Evolutionary conservation across 2,888 invertebrate genomes (phyloP).

Genomic region (Eucera pruinosa): DNA sequence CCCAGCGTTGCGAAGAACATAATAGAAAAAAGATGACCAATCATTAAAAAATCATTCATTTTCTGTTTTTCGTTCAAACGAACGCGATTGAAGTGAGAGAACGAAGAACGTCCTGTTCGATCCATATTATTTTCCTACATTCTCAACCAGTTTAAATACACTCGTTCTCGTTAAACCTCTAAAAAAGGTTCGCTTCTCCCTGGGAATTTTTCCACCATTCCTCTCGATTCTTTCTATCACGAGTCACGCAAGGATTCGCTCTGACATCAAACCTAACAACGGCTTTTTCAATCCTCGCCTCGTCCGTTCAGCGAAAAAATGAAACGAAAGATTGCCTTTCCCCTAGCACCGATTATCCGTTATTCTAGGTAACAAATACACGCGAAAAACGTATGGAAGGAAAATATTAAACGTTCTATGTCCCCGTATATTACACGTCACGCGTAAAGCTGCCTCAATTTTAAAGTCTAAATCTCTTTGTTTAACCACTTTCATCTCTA

Average conservation of each 20-base stretch:
- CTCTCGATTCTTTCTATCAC: conserved; percentile 27
- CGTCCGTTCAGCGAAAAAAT: conserved; percentile 12
- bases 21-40: neutral
- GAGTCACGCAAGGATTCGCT: conserved; percentile 12
- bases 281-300: conserved; percentile 21
- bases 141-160: neutral
- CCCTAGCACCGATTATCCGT: neutral
- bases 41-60: neutral
- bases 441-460: neutral
- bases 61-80: neutral
- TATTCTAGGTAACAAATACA: neutral
- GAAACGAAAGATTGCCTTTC: conserved; percentile 25
- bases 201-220: neutral
- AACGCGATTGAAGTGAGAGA: neutral
- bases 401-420: neutral
- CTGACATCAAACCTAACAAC: conserved; percentile 16
- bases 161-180: too few species aligned
- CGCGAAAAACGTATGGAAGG: neutral
- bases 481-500: neutral
- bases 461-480: neutral
- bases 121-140: neutral
- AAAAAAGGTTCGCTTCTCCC: neutral
- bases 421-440: neutral
- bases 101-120: neutral
- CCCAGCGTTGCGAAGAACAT: neutral